Conservation (phyloP, 2,113 vertebrate species). For the Neolamprologus devosi region DNA sequence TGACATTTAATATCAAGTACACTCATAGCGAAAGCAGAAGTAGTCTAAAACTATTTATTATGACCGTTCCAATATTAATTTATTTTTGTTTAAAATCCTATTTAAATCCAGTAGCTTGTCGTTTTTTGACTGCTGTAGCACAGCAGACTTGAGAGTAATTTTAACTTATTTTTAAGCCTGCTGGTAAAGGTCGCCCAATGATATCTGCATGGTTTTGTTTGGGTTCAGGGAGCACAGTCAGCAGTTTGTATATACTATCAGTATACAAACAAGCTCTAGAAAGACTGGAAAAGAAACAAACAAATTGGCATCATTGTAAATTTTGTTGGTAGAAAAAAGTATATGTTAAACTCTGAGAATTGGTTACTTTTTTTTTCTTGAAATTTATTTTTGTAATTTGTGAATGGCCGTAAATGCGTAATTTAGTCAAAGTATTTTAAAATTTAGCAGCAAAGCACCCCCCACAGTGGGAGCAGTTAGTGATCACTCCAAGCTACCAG, state of each 20-base stretch:
- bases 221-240: neutral
- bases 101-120: neutral
- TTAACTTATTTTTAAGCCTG: neutral
- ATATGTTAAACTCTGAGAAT: neutral
- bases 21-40: neutral
- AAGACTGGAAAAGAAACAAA: neutral
- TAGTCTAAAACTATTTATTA: neutral
- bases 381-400: neutral
- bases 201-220: neutral
- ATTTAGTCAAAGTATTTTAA: neutral
- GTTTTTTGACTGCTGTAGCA: neutral
- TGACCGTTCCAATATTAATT: neutral
- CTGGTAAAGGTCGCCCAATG: neutral
- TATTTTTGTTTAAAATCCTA: neutral
- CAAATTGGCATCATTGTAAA: neutral
- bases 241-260: neutral
- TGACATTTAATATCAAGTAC: neutral
- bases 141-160: neutral
- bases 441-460: neutral
- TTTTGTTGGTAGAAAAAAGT: neutral
- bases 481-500: neutral
- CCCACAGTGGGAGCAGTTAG: neutral
- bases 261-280: neutral
- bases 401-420: neutral
- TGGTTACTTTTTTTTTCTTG: neutral